Conservation (phyloP, 2,888 invertebrate genomes). For the Chymomyza procnemis region DNA sequence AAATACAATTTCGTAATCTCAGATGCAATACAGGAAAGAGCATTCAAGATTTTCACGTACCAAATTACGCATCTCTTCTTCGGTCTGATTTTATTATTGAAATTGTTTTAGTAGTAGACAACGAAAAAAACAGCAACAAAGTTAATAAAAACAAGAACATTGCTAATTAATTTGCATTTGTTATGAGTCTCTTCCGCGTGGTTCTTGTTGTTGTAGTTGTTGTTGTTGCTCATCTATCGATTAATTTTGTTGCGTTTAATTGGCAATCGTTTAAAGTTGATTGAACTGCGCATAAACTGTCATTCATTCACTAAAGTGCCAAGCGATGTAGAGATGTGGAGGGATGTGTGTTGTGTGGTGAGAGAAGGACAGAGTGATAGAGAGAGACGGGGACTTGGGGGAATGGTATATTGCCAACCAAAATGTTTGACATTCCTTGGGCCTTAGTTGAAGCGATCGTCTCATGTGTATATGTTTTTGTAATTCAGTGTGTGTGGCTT, state of each 20-base stretch:
- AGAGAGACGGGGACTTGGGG: not conserved
- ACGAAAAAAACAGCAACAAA: not conserved
- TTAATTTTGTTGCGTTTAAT: not conserved
- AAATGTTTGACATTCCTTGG: not conserved
- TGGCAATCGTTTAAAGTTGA: constrained; percentile 37
- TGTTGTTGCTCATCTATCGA: not conserved
- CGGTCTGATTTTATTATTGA: not conserved
- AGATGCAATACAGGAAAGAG: not conserved
- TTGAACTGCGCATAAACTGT: constrained; percentile 42
- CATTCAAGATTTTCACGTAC: not conserved
- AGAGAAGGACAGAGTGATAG: too few species aligned
- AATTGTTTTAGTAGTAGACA: not conserved
- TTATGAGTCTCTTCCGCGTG: not conserved
- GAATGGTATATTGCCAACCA: not conserved
- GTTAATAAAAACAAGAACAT: not conserved
- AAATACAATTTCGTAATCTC: too few species aligned
- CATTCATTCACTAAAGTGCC: not conserved
- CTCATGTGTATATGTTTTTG: not conserved
- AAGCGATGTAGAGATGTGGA: not conserved
- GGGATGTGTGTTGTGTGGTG: too few species aligned
- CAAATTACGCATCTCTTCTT: not conserved
- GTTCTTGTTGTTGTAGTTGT: not conserved
- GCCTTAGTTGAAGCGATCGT: not conserved
- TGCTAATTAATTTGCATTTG: constrained; percentile 7
- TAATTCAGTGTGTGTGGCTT: not conserved